Conservation (phyloP, 2,113 vertebrate species). For the Oncorhynchus tshawytscha region DNA sequence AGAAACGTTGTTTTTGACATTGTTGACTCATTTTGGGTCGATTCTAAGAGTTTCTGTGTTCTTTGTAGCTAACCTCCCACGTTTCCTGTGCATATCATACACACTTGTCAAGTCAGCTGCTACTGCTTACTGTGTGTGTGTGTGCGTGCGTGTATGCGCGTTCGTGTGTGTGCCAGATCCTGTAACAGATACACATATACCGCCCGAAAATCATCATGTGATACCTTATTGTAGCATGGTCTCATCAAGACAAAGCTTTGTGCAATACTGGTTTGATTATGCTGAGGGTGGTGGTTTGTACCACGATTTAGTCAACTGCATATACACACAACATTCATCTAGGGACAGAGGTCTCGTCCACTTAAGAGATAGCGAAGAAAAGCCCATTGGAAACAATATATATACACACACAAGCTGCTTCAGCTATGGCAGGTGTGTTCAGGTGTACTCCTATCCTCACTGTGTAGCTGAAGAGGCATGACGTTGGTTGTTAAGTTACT, state of each 20-base stretch:
- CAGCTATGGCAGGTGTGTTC: not conserved
- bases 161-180: not conserved
- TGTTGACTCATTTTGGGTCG: too few species aligned
- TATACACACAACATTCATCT: not conserved
- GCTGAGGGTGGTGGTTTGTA: constrained; percentile 8
- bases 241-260: not conserved
- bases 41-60: too few species aligned
- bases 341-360: too few species aligned
- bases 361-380: not conserved
- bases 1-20: too few species aligned
- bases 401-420: not conserved
- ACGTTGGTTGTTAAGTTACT: too few species aligned
- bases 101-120: not conserved
- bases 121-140: not conserved
- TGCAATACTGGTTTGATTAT: constrained; percentile 30
- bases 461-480: too few species aligned
- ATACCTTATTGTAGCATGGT: too few species aligned
- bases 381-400: not conserved
- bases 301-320: not conserved
- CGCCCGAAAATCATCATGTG: too few species aligned
- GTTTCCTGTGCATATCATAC: not conserved
- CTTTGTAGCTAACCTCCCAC: not conserved
- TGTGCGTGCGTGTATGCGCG: not conserved
- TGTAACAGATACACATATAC: too few species aligned
- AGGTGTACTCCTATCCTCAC: too few species aligned